Percentiles rank a stretch among this genome's conserved stretches.
These are phyloP conservation scores for Brachyrhaphis roseni DNA, from an alignment of 2,797 vertebrate genomes.

Conservation along the genomic window DNA sequence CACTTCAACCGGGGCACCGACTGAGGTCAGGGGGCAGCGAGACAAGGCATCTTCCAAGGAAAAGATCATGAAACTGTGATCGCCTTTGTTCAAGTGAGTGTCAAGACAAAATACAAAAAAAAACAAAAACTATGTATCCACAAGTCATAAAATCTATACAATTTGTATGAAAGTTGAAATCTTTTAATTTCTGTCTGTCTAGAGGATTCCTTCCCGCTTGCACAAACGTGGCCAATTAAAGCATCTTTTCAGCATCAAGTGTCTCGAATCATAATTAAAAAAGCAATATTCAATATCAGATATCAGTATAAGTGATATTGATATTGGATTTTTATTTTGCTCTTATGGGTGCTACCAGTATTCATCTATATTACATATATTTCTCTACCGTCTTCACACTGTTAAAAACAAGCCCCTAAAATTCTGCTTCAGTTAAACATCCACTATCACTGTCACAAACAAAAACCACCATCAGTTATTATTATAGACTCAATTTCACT, in stretches of 20 bases:
- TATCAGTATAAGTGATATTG: not conserved
- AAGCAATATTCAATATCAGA: too few species aligned
- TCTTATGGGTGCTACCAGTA: not conserved
- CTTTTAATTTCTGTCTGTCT: not conserved
- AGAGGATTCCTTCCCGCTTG: not conserved
- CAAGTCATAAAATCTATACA: too few species aligned
- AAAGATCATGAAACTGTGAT: conserved; percentile 7
- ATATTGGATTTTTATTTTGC: not conserved
- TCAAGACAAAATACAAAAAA: not conserved
- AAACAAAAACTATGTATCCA: not conserved
- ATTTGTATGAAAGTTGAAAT: not conserved
- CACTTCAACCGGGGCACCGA: conserved; percentile 72
- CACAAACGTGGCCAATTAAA: not conserved
- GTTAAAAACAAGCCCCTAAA: too few species aligned
- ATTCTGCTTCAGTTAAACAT: not conserved
- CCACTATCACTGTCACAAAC: not conserved
- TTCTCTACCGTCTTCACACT: not conserved
- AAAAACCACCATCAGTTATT: not conserved
- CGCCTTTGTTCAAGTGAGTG: conserved; percentile 37
- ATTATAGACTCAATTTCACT: not conserved
- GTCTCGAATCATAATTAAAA: not conserved
- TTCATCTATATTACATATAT: not conserved
- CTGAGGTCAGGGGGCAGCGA: conserved; percentile 26
- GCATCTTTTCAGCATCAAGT: not conserved
- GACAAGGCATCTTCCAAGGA: conserved; percentile 22